Conservation (phyloP, 2,113 vertebrate genomes). For the Grammomys surdaster region DNA sequence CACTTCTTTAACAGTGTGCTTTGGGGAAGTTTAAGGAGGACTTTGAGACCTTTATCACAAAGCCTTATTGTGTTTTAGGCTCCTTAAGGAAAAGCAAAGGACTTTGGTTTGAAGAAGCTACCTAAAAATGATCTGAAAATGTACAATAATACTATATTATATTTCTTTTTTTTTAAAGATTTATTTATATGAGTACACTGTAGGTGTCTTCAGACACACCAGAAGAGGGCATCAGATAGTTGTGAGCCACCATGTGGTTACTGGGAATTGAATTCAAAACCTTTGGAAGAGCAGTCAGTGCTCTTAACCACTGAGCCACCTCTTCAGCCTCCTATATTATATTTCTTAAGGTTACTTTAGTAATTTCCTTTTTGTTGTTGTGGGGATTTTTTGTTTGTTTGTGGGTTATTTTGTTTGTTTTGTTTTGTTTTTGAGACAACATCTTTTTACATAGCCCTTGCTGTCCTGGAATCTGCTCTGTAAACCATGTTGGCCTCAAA, state of each 20-base stretch:
- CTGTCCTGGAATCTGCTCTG: background rate
- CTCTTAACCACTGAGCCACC: too few relatives aligned
- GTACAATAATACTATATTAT: background rate
- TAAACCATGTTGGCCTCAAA: background rate
- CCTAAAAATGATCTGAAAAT: background rate
- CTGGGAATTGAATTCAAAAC: too few relatives aligned
- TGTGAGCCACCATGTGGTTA: too few relatives aligned
- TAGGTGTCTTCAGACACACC: too few relatives aligned
- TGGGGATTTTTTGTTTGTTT: background rate
- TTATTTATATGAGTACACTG: too few relatives aligned
- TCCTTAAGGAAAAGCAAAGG: background rate
- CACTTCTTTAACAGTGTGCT: background rate
- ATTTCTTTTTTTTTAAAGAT: background rate
- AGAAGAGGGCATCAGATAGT: too few relatives aligned
- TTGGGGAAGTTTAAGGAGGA: background rate
- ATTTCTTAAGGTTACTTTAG: background rate
- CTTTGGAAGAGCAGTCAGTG: too few relatives aligned
- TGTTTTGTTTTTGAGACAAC: background rate
- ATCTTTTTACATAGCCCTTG: background rate
- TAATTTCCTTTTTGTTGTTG: slow-evolving; percentile 2
- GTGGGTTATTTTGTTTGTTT: background rate
- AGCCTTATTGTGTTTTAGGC: background rate
- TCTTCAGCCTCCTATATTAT: background rate
- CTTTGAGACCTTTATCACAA: background rate
- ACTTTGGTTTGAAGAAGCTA: slow-evolving; percentile 12